Conservation (phyloP, 2,113 vertebrate species). For the Neotragus pygmaeus region DNA sequence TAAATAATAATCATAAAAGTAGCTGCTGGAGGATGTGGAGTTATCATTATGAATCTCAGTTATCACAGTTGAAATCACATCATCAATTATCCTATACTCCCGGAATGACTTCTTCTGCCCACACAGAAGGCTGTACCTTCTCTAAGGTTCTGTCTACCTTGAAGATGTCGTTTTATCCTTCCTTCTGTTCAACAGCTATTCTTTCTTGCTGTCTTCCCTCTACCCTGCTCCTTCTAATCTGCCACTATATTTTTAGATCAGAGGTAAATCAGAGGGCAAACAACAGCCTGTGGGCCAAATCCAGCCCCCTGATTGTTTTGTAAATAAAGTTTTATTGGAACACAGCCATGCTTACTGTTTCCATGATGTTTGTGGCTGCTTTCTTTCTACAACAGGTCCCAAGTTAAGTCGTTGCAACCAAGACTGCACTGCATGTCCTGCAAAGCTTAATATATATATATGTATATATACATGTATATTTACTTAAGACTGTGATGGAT, state of each 20-base stretch:
- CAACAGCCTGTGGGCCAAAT: neutral
- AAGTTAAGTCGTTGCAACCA: neutral
- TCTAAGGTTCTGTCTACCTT: neutral
- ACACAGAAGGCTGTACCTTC: neutral
- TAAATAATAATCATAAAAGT: neutral
- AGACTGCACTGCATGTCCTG: neutral
- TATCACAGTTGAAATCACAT: neutral
- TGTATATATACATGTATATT: neutral
- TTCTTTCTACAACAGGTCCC: neutral
- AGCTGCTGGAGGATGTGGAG: neutral
- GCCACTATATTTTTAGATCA: neutral
- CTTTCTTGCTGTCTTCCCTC: neutral
- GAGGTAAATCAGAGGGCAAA: neutral
- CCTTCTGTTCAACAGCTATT: neutral
- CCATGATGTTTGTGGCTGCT: neutral
- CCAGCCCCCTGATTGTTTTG: neutral
- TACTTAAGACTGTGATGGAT: neutral
- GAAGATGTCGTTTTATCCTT: neutral
- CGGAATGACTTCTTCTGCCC: neutral
- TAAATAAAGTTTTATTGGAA: slow-evolving; percentile 29
- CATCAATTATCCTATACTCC: neutral
- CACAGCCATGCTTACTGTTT: neutral
- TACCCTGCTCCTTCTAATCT: neutral
- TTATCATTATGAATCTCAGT: neutral
- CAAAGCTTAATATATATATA: neutral